These are phyloP conservation scores for Labroides dimidiatus DNA, from an alignment of 2,797 vertebrate species.

Conservation along the genomic window DNA sequence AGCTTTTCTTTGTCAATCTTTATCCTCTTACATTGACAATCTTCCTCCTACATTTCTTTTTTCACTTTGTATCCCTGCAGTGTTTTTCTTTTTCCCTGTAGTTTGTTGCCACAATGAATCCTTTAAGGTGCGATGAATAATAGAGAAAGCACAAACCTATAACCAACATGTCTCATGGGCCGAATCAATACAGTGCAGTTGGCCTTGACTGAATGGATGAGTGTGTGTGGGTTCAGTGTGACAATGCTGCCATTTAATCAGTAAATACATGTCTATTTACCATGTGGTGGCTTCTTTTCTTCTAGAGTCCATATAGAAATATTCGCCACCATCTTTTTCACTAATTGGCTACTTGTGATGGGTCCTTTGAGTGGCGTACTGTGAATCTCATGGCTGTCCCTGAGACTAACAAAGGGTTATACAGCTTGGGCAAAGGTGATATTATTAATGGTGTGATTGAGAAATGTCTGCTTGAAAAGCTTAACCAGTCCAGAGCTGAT, in stretches of 20 bases:
- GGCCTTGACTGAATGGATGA: conserved; percentile 61
- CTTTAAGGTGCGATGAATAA: conserved; percentile 42
- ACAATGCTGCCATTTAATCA: conserved; percentile 45
- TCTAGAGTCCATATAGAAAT: conserved; percentile 39
- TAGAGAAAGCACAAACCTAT: conserved; percentile 22
- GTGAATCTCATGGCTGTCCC: not conserved
- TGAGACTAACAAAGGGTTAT: conserved; percentile 27
- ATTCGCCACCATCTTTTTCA: conserved; percentile 5
- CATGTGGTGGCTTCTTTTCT: conserved; percentile 25
- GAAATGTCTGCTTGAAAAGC: conserved; percentile 17
- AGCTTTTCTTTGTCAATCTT: not conserved
- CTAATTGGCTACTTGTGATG: conserved; percentile 43
- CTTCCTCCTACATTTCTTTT: conserved; percentile 32
- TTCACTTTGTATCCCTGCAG: conserved; percentile 22
- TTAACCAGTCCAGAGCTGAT: conserved; percentile 5
- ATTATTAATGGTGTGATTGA: conserved; percentile 38
- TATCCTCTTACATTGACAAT: not conserved
- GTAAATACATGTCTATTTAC: conserved; percentile 59
- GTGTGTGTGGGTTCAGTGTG: conserved; percentile 53
- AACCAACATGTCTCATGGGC: conserved; percentile 44
- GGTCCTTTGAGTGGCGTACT: conserved; percentile 1
- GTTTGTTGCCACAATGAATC: conserved; percentile 24
- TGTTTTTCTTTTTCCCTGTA: not conserved
- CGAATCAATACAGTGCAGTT: conserved; percentile 54
- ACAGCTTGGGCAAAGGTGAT: conserved; percentile 3